Conservation (phyloP, 2,113 vertebrate genomes). For the Hirundichthys speculiger region DNA sequence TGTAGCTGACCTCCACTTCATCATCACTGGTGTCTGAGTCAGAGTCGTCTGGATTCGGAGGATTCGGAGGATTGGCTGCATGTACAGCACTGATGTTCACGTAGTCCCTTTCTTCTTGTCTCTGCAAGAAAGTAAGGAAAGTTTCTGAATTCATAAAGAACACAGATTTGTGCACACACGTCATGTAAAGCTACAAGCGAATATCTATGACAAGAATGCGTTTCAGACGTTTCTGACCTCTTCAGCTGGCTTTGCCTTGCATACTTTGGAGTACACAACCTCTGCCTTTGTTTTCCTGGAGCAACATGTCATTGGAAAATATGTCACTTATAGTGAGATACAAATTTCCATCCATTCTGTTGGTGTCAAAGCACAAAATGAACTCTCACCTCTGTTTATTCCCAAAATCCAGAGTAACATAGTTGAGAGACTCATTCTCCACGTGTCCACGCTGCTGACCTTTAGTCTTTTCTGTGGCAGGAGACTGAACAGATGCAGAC, state of each 20-base stretch:
- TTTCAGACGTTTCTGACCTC: constrained; percentile 59
- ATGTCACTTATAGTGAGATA: background rate
- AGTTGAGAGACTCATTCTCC: constrained; percentile 46
- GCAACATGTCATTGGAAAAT: constrained; percentile 14
- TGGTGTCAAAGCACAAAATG: background rate
- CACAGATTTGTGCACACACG: too few relatives aligned
- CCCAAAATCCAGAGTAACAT: constrained; percentile 50
- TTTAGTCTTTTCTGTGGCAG: too few relatives aligned
- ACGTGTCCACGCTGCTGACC: too few relatives aligned
- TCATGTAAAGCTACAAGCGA: background rate
- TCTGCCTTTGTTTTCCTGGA: constrained; percentile 20
- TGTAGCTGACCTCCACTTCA: constrained; percentile 62
- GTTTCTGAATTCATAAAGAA: background rate
- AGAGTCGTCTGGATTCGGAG: constrained; percentile 1
- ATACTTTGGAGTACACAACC: constrained; percentile 40
- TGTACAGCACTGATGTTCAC: constrained; percentile 48
- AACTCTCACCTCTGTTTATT: constrained; percentile 40
- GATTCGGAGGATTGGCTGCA: background rate
- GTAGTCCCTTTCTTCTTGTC: constrained; percentile 51
- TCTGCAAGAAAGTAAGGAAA: background rate
- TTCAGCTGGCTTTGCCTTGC: constrained; percentile 7
- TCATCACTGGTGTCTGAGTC: constrained; percentile 65
- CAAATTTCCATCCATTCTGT: too few relatives aligned
- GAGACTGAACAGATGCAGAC: too few relatives aligned
- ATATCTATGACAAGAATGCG: background rate